Base-by-base conservation (phyloP, 2,888 invertebrate species). In the Callyntrura guangdongensis region DNA sequence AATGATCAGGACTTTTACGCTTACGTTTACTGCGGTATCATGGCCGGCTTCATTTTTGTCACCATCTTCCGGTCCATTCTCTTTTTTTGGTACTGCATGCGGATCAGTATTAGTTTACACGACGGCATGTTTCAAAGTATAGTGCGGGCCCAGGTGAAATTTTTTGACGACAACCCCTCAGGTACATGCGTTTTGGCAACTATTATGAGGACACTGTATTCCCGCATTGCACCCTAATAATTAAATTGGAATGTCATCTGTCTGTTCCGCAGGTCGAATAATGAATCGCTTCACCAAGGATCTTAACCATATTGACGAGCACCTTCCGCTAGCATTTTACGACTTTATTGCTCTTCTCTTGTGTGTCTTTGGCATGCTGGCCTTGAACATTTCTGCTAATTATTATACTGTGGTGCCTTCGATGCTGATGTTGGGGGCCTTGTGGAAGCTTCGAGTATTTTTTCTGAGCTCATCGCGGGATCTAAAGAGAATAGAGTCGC, bases 381-480 rank as follows among this genome's bases (percentile, higher is more conserved):
- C 95, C 4, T 94, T 96, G 17, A 95, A 95, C 2, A 94, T 95
- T 0, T 92, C 95, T 2, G 94, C 95, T 8, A 95, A 95, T 93
- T 82, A 81, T n/a, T 92, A 87, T 27, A 45, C 67, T 20, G 77
- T 47, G 1, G 20, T 89, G 1, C 97, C 97, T 0, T 97, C 98
- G 0, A 91, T 96, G 4, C 94, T 97, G 0, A 96, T 98, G 92
- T 96, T 96, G 9, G 93, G 97, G 8, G 95, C 97, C 49, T 98
- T 98, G 95, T 97, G 97, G 94, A 95, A 96, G 14, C 95, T 98
- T 79, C 95, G 98, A 77, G 96, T 96, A 84, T 96, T 98, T 95
- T 98, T 98, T 95, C 95, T 98, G 89, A 95, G 96, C 74, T 97
- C 98, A 6, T 97, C 98, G 69, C 96, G 98, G 93, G 97, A 97